Percentiles rank a stretch among this genome's conserved stretches.
phyloP scores from a whole-genome alignment of 2,797 vertebrate genomes.

The Alauda arvensis region DNA sequence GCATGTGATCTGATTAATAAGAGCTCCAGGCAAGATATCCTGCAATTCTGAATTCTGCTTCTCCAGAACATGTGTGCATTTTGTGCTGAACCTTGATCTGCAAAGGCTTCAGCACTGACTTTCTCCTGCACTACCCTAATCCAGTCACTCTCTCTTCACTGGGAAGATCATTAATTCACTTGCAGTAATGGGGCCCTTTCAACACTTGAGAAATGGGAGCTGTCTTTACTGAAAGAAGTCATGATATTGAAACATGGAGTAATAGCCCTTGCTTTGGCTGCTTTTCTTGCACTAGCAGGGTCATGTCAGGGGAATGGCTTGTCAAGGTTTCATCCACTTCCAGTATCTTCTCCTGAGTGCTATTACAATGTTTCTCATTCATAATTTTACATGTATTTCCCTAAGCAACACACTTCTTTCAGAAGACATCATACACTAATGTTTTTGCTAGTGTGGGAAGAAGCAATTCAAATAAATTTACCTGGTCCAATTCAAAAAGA shows the following conservation, averaged over 20 bases:
- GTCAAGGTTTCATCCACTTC: neutral
- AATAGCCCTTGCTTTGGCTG: neutral
- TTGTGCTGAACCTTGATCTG: neutral
- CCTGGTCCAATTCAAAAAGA: neutral
- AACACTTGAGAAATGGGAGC: too few relatives aligned
- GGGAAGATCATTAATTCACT: neutral
- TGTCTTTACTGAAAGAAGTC: neutral
- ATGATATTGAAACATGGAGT: neutral
- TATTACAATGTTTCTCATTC: neutral
- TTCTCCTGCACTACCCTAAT: neutral
- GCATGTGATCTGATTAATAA: neutral
- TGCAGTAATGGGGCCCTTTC: neutral
- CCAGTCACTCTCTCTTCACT: neutral
- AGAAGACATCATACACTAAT: neutral
- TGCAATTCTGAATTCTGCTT: neutral
- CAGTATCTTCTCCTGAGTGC: neutral
- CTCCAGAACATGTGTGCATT: rapidly evolving
- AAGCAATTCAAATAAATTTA: neutral
- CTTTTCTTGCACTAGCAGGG: neutral
- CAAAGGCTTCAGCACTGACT: neutral
- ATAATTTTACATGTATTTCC: neutral
- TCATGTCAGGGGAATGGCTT: neutral
- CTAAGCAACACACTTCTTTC: neutral
- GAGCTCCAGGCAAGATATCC: neutral
- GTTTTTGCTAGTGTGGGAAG: neutral